A percentile compares a stretch with the other conserved stretches of the same genome.
phyloP scores from a whole-genome alignment of 2,888 invertebrate species.

The Pocota personata region DNA sequence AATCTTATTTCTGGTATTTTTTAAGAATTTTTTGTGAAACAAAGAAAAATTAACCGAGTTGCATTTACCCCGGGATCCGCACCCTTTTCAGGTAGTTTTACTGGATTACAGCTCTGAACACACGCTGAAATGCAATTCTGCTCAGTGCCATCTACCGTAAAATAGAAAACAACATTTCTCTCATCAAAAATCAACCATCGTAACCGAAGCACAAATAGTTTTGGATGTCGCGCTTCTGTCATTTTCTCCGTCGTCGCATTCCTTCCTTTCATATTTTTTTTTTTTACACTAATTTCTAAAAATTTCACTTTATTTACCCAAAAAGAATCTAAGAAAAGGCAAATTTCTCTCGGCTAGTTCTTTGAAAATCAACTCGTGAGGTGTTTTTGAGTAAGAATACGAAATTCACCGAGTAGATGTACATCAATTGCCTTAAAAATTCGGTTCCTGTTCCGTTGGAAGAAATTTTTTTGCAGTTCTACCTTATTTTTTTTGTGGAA shows the following conservation, averaged over 20 bases:
- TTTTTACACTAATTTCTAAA: conserved; percentile 58
- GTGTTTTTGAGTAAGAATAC: conserved; percentile 13
- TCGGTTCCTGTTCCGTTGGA: conserved; percentile 48
- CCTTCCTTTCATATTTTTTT: conserved; percentile 60
- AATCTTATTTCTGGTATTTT: too few relatives aligned
- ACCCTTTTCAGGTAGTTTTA: too few relatives aligned
- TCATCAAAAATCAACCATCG: conserved; percentile 10
- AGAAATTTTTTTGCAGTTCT: conserved; percentile 45
- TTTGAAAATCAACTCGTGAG: not conserved
- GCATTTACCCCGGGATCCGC: too few relatives aligned
- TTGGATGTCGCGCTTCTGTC: conserved; percentile 59
- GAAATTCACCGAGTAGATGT: not conserved
- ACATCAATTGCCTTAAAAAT: conserved; percentile 31
- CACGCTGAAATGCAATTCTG: not conserved
- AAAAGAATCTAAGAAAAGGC: conserved; percentile 9
- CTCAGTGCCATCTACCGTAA: not conserved
- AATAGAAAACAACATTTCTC: not conserved
- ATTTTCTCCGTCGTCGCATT: conserved; percentile 67
- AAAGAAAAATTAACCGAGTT: too few relatives aligned
- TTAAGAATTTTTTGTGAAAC: too few relatives aligned
- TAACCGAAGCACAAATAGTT: conserved; percentile 39
- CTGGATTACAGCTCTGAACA: too few relatives aligned
- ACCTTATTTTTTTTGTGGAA: conserved; percentile 48
- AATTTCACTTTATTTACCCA: conserved; percentile 67
- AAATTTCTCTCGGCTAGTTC: conserved; percentile 3